A percentile compares a stretch with the other conserved stretches of the same genome.
Conservation (phyloP, 1,140 invertebrate genomes). For the Planococcus citri region DNA sequence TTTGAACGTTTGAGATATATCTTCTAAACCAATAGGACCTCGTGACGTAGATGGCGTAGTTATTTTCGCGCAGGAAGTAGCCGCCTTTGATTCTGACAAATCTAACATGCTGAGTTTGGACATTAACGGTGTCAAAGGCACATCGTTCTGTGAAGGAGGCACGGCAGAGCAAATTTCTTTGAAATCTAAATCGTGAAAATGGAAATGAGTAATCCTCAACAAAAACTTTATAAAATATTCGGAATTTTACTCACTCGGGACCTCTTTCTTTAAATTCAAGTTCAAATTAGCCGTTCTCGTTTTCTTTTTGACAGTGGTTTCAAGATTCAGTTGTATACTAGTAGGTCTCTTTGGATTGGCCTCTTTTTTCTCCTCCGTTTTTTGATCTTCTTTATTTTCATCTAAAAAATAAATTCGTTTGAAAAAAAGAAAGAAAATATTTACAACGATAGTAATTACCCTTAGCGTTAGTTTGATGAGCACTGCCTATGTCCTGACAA, state of each 20-base stretch:
- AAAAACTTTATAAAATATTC: too few species aligned
- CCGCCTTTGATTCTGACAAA: constrained; percentile 35
- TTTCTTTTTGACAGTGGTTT: background rate
- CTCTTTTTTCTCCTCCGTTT: background rate
- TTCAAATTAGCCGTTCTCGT: background rate
- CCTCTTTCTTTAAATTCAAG: background rate
- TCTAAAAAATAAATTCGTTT: background rate
- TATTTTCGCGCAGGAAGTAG: constrained; percentile 3
- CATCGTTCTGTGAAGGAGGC: background rate
- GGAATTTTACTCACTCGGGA: background rate
- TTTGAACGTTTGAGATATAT: background rate
- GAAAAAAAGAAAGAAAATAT: too few species aligned
- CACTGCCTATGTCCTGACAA: constrained; percentile 30
- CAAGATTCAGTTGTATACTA: background rate
- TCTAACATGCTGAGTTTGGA: constrained; percentile 61
- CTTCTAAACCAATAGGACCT: background rate
- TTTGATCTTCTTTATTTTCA: background rate
- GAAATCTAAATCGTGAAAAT: background rate
- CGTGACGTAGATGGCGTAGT: constrained; percentile 22
- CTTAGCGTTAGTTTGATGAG: background rate
- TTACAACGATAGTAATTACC: background rate
- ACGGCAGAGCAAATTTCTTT: background rate
- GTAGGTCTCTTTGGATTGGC: background rate
- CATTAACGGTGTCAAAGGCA: constrained; percentile 53
- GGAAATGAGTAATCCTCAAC: too few species aligned